Evolutionary conservation across 2,888 invertebrate genomes (phyloP), one percentile per base, ranked within the genome.

Genomic region (Cyaniris semiargus): DNA sequence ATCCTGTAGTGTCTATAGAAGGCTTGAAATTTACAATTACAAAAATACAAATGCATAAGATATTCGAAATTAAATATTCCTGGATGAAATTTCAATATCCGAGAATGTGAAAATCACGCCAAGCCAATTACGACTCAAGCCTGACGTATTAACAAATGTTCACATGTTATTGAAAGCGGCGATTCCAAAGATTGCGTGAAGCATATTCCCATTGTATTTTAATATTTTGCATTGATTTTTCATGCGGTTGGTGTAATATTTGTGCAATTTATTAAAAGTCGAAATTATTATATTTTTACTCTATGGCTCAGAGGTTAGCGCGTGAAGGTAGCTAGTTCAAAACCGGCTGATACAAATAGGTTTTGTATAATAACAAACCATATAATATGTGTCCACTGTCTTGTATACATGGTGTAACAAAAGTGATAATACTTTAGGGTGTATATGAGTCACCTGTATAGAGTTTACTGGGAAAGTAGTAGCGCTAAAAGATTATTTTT

Each of bases 101-200:
- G 48, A 72, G 44, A 44, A 71, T 71, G 71, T 80, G 80, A 80
- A 80, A 78, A 80, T 78, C 80, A 79, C 78, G 80, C 79, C 79
- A 80, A 80, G 78, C 79, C 80, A 80, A 80, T 80, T 80, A 80
- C 80, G 76, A 76, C 80, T 77, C 78, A 77, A 79, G 76, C 76
- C 77, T 76, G 78, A 75, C 72, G 76, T 80, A 79, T 79, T 80
- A 78, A 80, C 78, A 80, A 80, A 80, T 76, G 77, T 70, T 78
- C 44, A 74, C 31, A 75, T 71, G 60, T 76, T 53, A 72, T 72
- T 48, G 72, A 72, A 72, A 72, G 48, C 23, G 23, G 72, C 48
- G 72, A 48, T 48, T n/a, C 18, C 71, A 13, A 38, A 72, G 38
- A 72, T 72, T 23, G 48, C 44, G 23, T 48, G 10, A 72, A 23